Percentiles rank a stretch among this genome's conserved stretches.
phyloP scores from a whole-genome alignment of 2,113 vertebrate species.

The Colinus virginianus region DNA sequence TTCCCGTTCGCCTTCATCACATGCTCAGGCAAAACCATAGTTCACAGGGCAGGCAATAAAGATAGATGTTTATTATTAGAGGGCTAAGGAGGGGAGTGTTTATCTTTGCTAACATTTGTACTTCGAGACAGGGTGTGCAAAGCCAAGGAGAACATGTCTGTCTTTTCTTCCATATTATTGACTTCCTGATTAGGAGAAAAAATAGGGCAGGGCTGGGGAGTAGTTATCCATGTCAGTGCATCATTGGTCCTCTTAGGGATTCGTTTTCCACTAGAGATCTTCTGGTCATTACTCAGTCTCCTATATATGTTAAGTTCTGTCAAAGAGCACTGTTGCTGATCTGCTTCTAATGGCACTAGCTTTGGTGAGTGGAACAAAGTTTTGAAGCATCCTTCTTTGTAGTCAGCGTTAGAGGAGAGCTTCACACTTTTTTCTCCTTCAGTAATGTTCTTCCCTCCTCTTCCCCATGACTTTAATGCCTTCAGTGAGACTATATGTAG shows the following conservation, averaged over 20 bases:
- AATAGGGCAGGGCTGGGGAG: rapidly evolving
- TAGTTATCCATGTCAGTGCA: rapidly evolving
- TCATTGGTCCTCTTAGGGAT: neutral
- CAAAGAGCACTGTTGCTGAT: neutral
- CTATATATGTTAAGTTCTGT: rapidly evolving
- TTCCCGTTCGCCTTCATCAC: rapidly evolving
- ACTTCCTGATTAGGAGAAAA: neutral
- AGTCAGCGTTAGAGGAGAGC: rapidly evolving
- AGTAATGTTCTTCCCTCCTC: neutral
- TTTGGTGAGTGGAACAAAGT: neutral
- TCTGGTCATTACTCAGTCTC: rapidly evolving
- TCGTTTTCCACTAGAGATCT: neutral
- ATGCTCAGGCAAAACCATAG: rapidly evolving
- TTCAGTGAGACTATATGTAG: neutral
- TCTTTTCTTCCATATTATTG: neutral
- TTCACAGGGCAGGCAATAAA: neutral
- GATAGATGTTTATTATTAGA: neutral
- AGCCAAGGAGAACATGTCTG: rapidly evolving
- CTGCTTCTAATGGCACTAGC: rapidly evolving
- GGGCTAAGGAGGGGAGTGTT: neutral
- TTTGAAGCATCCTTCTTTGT: neutral
- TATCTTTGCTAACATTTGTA: rapidly evolving
- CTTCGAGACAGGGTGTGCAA: rapidly evolving
- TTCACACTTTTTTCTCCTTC: rapidly evolving
- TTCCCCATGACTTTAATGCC: neutral